These are phyloP conservation scores for Montipora efflorescens DNA, from an alignment of 64 coral and sea anemone species.

Conservation along the genomic window DNA sequence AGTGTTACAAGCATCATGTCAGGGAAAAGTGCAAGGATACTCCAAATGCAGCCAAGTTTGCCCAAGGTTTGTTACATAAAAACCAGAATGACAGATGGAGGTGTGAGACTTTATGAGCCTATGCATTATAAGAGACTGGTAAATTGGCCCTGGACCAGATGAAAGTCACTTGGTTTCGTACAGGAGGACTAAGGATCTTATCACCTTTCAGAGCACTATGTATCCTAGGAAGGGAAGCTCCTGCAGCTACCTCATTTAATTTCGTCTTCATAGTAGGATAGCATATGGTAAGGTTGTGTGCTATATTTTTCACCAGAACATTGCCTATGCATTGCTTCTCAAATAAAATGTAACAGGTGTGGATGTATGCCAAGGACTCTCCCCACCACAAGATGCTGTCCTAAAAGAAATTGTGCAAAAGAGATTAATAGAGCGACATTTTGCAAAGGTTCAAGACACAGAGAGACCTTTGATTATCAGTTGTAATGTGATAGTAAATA, in stretches of 20 bases:
- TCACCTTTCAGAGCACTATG: constrained; percentile 14
- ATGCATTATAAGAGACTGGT: not conserved
- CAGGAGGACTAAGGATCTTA: constrained; percentile 21
- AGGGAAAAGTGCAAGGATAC: not conserved
- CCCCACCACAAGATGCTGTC: not conserved
- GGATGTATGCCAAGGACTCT: not conserved
- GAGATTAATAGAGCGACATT: not conserved
- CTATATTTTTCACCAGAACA: not conserved
- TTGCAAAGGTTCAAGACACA: constrained; percentile 1
- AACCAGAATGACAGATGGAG: too few species aligned
- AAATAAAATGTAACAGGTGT: not conserved
- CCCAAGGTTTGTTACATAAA: too few species aligned
- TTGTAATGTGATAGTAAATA: not conserved
- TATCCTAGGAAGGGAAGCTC: constrained; percentile 29
- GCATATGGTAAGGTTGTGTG: not conserved
- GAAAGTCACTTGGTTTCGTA: not conserved
- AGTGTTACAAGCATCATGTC: constrained; percentile 31
- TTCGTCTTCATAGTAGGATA: not conserved
- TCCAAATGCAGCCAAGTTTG: too few species aligned
- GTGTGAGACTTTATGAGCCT: not conserved
- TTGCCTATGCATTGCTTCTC: not conserved
- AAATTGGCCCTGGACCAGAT: not conserved
- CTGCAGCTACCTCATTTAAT: constrained; percentile 16
- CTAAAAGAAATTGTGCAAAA: not conserved
- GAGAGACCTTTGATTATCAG: not conserved